These are phyloP conservation scores for Cremastinae sp. DNA, from an alignment of 2,888 invertebrate genomes.

Conservation along the genomic window DNA sequence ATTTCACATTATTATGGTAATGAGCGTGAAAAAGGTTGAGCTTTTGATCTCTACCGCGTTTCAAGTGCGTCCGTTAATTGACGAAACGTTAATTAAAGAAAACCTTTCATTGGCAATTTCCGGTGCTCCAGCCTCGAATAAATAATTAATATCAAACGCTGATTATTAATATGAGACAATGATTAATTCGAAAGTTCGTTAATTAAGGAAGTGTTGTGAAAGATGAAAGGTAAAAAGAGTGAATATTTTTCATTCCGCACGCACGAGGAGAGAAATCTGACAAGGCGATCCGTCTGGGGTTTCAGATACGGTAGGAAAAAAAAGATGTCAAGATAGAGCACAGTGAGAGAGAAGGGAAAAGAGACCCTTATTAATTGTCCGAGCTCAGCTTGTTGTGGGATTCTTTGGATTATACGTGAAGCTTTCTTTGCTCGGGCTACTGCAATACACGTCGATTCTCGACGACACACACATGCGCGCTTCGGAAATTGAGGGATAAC, in stretches of 20 bases:
- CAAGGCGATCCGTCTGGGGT: neutral
- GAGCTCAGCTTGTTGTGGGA: conserved; percentile 51
- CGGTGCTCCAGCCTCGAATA: too few relatives aligned
- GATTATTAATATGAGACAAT: neutral
- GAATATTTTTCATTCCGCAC: neutral
- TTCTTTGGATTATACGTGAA: conserved; percentile 52
- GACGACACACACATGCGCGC: conserved; percentile 14
- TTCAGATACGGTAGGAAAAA: neutral
- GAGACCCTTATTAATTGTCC: conserved; percentile 55
- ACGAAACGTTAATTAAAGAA: too few relatives aligned
- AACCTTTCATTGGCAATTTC: too few relatives aligned
- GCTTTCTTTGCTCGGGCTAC: conserved; percentile 58
- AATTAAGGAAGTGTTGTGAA: conserved; percentile 6
- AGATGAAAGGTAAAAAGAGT: neutral
- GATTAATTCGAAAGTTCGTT: conserved; percentile 38
- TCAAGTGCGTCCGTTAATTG: too few relatives aligned
- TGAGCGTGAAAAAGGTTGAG: too few relatives aligned
- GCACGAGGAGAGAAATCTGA: neutral
- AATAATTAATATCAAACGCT: too few relatives aligned
- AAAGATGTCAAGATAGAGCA: neutral
- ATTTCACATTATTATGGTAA: too few relatives aligned
- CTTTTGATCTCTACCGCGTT: too few relatives aligned
- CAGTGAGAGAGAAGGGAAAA: neutral
- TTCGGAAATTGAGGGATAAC: conserved; percentile 24
- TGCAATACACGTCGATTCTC: conserved; percentile 29